phyloP scores from a whole-genome alignment of 2,113 vertebrate genomes.

The Climacteris rufus region DNA sequence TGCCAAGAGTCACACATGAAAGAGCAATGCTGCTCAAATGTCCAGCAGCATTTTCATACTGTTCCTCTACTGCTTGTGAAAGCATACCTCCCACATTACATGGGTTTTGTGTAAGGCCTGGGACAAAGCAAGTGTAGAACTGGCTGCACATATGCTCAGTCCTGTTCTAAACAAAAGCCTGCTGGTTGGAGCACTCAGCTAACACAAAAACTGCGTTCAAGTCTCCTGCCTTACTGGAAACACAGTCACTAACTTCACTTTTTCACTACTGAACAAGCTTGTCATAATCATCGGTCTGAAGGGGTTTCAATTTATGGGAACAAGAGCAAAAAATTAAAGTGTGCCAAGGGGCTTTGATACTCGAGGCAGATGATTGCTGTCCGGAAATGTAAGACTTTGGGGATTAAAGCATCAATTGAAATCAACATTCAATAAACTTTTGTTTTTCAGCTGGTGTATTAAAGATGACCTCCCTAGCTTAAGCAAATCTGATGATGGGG shows the following conservation, averaged over 20 bases:
- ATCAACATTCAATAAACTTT: conserved; percentile 4
- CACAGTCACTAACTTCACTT: background rate
- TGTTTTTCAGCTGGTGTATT: background rate
- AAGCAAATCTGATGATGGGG: background rate
- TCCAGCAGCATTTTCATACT: background rate
- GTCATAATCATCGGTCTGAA: background rate
- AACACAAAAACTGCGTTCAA: background rate
- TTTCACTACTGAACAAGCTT: background rate
- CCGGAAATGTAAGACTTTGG: background rate
- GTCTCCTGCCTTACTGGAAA: background rate
- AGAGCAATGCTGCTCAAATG: background rate
- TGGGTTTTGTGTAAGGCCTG: background rate
- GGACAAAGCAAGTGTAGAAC: background rate
- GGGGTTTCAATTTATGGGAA: background rate
- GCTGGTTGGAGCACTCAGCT: background rate
- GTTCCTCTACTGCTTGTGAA: background rate
- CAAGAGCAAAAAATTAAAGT: background rate
- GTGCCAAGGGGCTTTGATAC: background rate
- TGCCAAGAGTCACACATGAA: background rate
- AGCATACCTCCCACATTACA: background rate
- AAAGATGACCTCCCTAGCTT: background rate
- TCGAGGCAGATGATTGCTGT: background rate
- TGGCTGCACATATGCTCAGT: background rate
- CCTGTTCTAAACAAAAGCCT: background rate
- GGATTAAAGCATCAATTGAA: background rate